Base-by-base conservation (phyloP, 37 sponge, comb jelly and placozoan genomes). In the Eunapius fragilis region DNA sequence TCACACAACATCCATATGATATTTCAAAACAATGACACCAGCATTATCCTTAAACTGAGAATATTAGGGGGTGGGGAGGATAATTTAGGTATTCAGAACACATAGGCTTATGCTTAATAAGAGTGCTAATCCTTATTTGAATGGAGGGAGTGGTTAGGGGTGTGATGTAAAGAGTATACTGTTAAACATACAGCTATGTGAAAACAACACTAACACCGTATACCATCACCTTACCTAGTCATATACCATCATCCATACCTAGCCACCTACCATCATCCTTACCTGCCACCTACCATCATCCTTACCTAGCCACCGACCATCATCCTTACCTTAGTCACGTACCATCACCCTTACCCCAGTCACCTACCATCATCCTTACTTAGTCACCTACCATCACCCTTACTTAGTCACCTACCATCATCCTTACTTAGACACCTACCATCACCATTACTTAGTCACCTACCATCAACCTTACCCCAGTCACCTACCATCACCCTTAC, bases 361-460 rank as follows among this genome's bases (percentile, higher is more conserved):
- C 47, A 45, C 47, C 47, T 45, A 45, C 47, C 78, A 48, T 76
- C 74, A 83, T 47, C 78, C 84, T 76, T 75, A 83, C 84, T 9
- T 9, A 45, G 7, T 9, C 47, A 45, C 47, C 47, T 45, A 45
- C 47, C 47, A 76, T 75, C 78, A 75, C 78, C 84, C 78, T 75
- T 76, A 75, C 78, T n/a, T n/a, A n/a, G n/a, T n/a, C n/a, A n/a
- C n/a, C n/a, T n/a, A n/a, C n/a, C n/a, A n/a, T n/a, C n/a, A n/a
- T n/a, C n/a, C n/a, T n/a, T n/a, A n/a, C 84, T 76, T 37, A 78
- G 75, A 77, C 84, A 83, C 84, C 78, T 75, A 83, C 84, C 37
- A 19, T 76, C 33, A 36, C 25, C 32, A 3, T 35, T 35, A 82
- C 25, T n/a, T n/a, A n/a, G n/a, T 37, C 77, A 84, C 85, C 81